These are phyloP conservation scores for Cylindroiulus punctatus DNA, from an alignment of 2,888 invertebrate genomes.

Conservation along the genomic window DNA sequence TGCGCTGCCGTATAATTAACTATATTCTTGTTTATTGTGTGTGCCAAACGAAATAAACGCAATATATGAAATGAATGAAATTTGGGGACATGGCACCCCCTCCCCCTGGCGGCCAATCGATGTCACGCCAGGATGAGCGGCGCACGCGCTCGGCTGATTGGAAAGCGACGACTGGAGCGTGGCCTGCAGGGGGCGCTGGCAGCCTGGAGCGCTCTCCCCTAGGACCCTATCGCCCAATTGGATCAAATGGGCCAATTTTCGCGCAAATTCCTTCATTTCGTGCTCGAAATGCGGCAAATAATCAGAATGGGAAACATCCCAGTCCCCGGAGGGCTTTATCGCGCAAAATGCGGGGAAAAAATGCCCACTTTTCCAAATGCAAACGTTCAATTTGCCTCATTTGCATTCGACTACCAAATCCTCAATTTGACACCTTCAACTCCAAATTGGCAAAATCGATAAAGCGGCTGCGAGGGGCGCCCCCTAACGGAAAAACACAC, in stretches of 20 bases:
- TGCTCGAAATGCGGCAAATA: slow-evolving; percentile 21
- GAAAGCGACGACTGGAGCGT: neutral
- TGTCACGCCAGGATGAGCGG: neutral
- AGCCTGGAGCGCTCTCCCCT: neutral
- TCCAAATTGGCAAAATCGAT: neutral
- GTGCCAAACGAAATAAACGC: too few species aligned
- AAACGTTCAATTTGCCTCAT: slow-evolving; percentile 14
- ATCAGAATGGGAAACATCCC: neutral
- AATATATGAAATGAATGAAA: too few species aligned
- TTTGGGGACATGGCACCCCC: neutral
- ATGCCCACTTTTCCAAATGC: neutral
- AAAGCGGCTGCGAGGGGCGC: neutral
- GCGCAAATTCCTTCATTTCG: neutral
- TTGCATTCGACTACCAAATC: neutral
- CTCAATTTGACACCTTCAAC: neutral
- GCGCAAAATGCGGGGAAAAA: neutral
- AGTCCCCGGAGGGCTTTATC: neutral
- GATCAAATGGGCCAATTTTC: neutral
- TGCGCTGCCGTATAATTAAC: too few species aligned
- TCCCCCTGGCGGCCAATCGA: neutral
- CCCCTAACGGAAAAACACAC: neutral
- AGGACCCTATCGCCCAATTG: neutral
- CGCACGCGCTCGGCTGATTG: neutral
- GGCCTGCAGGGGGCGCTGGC: neutral
- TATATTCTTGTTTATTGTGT: too few species aligned